A percentile compares a stretch with the other conserved stretches of the same genome.
Evolutionary conservation across 2,797 vertebrate species (phyloP).

Genomic region (Melanotaenia parkinsoni): DNA sequence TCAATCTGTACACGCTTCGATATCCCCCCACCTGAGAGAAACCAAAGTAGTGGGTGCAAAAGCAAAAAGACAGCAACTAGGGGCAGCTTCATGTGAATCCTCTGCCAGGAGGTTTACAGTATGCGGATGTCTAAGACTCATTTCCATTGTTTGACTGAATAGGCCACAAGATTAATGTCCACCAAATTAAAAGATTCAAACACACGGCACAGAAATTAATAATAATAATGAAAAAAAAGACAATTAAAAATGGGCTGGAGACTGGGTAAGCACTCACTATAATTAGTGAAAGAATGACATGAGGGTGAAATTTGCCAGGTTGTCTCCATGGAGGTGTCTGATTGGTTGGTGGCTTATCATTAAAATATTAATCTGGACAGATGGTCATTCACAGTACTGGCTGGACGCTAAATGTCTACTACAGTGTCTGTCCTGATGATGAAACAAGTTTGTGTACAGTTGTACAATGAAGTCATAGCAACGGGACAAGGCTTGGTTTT

Average conservation of each 20-base stretch:
- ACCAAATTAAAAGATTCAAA: constrained; percentile 68
- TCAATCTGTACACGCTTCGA: constrained; percentile 51
- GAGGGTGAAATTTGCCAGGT: constrained; percentile 40
- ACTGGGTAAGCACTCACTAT: constrained; percentile 64
- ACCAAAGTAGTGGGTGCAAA: constrained; percentile 44
- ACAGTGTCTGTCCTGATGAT: constrained; percentile 47
- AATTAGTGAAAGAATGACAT: constrained; percentile 40
- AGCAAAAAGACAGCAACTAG: constrained; percentile 24
- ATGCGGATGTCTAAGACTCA: constrained; percentile 52
- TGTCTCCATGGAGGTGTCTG: constrained; percentile 58
- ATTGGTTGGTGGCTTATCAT: constrained; percentile 61
- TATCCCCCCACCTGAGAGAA: constrained; percentile 32
- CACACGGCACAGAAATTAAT: constrained; percentile 61
- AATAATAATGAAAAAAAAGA: constrained; percentile 36
- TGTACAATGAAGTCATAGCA: constrained; percentile 42
- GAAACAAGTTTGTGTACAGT: constrained; percentile 47
- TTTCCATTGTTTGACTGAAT: constrained; percentile 58
- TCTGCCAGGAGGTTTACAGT: constrained; percentile 60
- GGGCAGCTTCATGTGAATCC: constrained; percentile 61
- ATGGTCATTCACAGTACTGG: constrained; percentile 70
- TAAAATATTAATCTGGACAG: constrained; percentile 69
- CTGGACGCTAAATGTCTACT: constrained; percentile 50
- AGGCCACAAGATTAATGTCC: constrained; percentile 72
- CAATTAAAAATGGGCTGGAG: constrained; percentile 37
- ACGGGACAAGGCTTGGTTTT: constrained; percentile 35